A percentile compares a stretch with the other conserved stretches of the same genome.
Conservation (phyloP, 2,888 invertebrate genomes). For the Caenorhabditis japonica region DNA sequence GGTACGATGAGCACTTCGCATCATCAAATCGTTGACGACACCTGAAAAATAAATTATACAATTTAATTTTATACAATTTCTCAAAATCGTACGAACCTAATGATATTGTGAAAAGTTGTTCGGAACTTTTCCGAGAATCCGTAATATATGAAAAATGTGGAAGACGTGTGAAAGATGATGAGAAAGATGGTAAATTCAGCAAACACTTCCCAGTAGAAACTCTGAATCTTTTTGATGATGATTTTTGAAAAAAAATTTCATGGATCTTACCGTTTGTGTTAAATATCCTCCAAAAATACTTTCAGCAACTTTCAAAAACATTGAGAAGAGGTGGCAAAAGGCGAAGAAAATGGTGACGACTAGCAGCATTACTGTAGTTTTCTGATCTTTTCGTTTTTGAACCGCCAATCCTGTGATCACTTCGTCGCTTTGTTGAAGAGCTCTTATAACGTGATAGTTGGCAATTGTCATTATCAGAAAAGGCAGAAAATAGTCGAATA, state of each 20-base stretch:
- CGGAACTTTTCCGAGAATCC: conserved; percentile 54
- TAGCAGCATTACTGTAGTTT: conserved; percentile 50
- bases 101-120: conserved; percentile 45
- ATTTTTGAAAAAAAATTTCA: background rate
- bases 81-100: conserved; percentile 24
- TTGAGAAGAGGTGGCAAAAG: conserved; percentile 48
- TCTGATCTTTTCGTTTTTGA: conserved; percentile 49
- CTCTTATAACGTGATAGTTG: conserved; percentile 44
- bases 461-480: conserved; percentile 50
- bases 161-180: conserved; percentile 51
- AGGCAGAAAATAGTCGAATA: conserved; percentile 49
- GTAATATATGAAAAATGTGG: conserved; percentile 53
- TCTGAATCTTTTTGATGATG: conserved; percentile 10
- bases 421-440: conserved; percentile 45
- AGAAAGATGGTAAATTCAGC: conserved; percentile 49
- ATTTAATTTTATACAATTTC: background rate
- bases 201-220: conserved; percentile 50
- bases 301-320: conserved; percentile 50
- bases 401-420: conserved; percentile 43
- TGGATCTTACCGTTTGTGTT: conserved; percentile 24
- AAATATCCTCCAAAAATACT: conserved; percentile 47
- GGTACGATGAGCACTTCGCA: conserved; percentile 34
- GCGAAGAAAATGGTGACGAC: conserved; percentile 55
- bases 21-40: conserved; percentile 41
- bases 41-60: conserved; percentile 21